Conservation (phyloP, 2,113 vertebrate genomes). For the Otus sunia region DNA sequence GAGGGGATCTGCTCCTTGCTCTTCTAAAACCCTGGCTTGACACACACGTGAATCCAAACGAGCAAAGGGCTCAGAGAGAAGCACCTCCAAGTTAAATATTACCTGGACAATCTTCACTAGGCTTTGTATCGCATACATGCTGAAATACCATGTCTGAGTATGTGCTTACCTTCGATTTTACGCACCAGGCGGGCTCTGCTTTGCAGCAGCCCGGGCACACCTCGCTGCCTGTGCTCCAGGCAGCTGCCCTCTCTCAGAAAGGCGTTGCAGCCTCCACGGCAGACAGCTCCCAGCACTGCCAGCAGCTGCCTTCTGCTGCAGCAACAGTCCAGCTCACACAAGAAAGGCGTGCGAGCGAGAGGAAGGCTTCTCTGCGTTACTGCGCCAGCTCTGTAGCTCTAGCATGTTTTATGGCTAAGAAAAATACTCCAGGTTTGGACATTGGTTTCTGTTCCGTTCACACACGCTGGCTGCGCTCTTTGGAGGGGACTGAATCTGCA, state of each 20-base stretch:
- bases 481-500: background rate
- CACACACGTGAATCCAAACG: rapidly evolving
- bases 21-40: background rate
- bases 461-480: rapidly evolving
- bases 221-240: background rate
- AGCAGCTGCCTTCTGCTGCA: background rate
- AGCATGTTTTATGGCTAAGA: background rate
- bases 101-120: background rate
- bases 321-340: rapidly evolving
- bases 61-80: background rate
- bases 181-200: background rate
- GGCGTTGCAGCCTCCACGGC: rapidly evolving
- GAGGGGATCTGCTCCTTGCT: background rate
- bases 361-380: background rate
- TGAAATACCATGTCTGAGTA: background rate
- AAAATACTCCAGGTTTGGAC: background rate
- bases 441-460: background rate
- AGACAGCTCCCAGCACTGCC: rapidly evolving
- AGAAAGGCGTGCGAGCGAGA: background rate
- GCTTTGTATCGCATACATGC: background rate
- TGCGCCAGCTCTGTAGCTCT: background rate
- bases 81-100: background rate
- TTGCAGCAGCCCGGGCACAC: background rate
- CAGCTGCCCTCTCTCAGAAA: background rate
- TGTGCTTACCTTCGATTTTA: background rate